Evolutionary conservation across 2,113 vertebrate species (phyloP).

Genomic region (Myrmecobius fasciatus): DNA sequence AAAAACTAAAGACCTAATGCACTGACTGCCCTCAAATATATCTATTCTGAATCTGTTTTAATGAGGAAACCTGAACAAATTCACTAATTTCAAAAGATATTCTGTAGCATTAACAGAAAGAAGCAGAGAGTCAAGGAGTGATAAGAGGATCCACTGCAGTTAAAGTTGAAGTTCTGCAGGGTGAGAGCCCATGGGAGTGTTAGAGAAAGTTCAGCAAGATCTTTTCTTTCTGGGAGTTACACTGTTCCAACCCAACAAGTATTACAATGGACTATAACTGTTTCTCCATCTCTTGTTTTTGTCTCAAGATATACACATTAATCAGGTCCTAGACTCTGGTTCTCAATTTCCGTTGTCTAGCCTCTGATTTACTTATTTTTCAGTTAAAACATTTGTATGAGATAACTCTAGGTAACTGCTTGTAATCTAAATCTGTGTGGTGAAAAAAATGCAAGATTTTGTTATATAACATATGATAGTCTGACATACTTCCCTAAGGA

Average conservation of each 20-base stretch:
- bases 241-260: slow-evolving; percentile 19
- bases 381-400: slow-evolving; percentile 33
- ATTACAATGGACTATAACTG: slow-evolving; percentile 38
- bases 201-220: slow-evolving; percentile 43
- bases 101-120: slow-evolving; percentile 38
- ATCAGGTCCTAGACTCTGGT: slow-evolving; percentile 34
- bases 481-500: slow-evolving; percentile 28
- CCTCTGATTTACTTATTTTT: neutral
- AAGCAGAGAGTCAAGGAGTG: neutral
- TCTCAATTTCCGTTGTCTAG: neutral
- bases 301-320: slow-evolving; percentile 19
- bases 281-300: slow-evolving; percentile 34
- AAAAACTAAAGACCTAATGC: neutral
- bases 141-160: neutral
- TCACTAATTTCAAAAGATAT: slow-evolving; percentile 44
- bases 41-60: slow-evolving; percentile 16
- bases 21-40: neutral
- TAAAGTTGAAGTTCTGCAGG: slow-evolving; percentile 25
- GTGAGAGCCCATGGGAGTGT: neutral
- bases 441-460: slow-evolving; percentile 40
- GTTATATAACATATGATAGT: slow-evolving; percentile 40
- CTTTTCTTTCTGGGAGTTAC: slow-evolving; percentile 26
- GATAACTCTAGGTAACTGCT: slow-evolving; percentile 19
- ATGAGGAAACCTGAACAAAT: slow-evolving; percentile 43
- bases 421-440: slow-evolving; percentile 27